Evolutionary conservation across 37 sponge, comb jelly and placozoan species (phyloP), one percentile per base, ranked within the genome.

Genomic region (Axinella damicornis): DNA sequence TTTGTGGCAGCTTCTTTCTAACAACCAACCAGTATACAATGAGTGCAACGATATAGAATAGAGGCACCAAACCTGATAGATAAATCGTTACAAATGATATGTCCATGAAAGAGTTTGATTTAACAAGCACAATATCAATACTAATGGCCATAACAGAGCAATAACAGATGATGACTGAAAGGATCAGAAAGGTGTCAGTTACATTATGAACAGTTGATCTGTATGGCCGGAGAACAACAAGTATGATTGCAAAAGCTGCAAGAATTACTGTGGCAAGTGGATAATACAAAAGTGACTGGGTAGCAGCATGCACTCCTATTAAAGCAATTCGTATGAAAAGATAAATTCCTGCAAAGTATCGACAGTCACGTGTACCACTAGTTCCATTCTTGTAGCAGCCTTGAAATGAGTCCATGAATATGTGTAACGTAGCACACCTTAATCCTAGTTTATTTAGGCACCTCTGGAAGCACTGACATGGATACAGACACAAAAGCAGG

Each of bases 271-370:
- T 19, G 5, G 40, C 61, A 61, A 59, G 31, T 19, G 77, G 21
- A 65, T 40, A 66, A 52, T 19, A 65, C 30, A 66, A 14, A n/a
- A 21, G 11, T 12, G 35, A 27, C 0, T 19, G 66, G 2, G 34
- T 72, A 25, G 40, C 34, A 25, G 89, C 81, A 75, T 80, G 84
- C 0, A 78, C 17, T 18, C 66, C 57, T 14, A 74, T 46, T 6
- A 84, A 9, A 9, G 9, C 46, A 46, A 46, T 46, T 4, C 46
- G 46, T 46, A 46, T 4, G 6, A 4, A 30, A 67, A 34, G 68
- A 30, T 67, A 67, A 30, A 67, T 11, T 11, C 19, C 68, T 67
- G 68, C 68, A 67, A 67, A 67, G 68, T 27, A 67, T 11, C 68
- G 27, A 34, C 68, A 67, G 33, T 67, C 68, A 30, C 68, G 20